Base-by-base conservation (phyloP, 2,797 vertebrate genomes). In the Coranthus polyacanthus region DNA sequence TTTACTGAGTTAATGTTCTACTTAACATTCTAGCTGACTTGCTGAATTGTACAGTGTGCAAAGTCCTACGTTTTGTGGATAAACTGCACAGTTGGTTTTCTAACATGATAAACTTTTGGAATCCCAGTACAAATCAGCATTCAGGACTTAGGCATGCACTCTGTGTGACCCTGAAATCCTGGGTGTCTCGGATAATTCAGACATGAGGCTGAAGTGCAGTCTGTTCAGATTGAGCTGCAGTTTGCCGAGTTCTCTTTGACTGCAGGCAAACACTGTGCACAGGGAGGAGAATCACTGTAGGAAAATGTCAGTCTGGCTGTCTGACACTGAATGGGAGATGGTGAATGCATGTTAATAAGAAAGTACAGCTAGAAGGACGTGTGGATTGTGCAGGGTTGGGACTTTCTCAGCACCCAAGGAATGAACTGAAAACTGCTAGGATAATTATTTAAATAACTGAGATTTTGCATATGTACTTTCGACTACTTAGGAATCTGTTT, bases 281-380 rank as follows among this genome's bases (percentile, higher is more conserved):
- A 42, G 32, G 36, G 56, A 53, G 44, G 57, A 69, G 21, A 56
- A 74, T 67, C 26, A 58, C 37, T 18, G 39, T 18, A 24, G 34
- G n/a, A n/a, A n/a, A n/a, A n/a, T 36, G 22, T 44, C 61, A 57
- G 45, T 29, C 26, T 46, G 42, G 39, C 51, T n/a, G n/a, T n/a
- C n/a, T n/a, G n/a, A n/a, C n/a, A n/a, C n/a, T n/a, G n/a, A n/a
- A n/a, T n/a, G n/a, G n/a, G n/a, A n/a, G n/a, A 61, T 42, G 47
- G 17, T 2, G 6, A 75, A 82, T 65, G 75, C 66, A 80, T 78
- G 65, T 60, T 68, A 79, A 89, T 84, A 63, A 75, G 74, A n/a
- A n/a, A n/a, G n/a, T n/a, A n/a, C n/a, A n/a, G n/a, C n/a, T n/a
- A n/a, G n/a, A n/a, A n/a, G n/a, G n/a, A n/a, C n/a, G n/a, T n/a